Percentiles rank a stretch among this genome's conserved stretches.
phyloP scores from a whole-genome alignment of 2,888 invertebrate genomes.

The Tridacna gigas region DNA sequence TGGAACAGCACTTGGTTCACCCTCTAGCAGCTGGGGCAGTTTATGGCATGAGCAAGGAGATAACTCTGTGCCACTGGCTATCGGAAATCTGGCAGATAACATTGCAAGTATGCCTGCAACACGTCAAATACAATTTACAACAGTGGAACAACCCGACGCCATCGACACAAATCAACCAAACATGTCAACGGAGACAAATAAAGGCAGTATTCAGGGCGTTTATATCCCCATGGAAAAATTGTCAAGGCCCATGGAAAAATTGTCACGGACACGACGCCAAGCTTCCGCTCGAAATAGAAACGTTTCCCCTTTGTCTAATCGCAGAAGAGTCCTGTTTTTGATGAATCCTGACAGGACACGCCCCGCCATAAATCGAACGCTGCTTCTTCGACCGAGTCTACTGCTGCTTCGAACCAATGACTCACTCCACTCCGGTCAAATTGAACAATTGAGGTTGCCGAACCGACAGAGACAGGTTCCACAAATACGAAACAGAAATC shows the following conservation, averaged over 20 bases:
- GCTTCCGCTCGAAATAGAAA: background rate
- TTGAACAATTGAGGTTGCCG: background rate
- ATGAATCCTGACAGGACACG: background rate
- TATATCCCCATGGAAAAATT: constrained; percentile 22
- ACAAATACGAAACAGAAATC: background rate
- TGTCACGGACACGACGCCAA: constrained; percentile 4
- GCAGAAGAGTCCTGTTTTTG: constrained; percentile 15
- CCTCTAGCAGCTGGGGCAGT: background rate
- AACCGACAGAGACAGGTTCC: constrained; percentile 11
- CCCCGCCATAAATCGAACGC: background rate
- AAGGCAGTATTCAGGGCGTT: background rate
- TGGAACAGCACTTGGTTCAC: background rate
- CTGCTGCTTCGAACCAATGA: constrained; percentile 7
- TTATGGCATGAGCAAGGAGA: background rate
- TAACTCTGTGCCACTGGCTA: background rate
- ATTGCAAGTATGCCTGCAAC: background rate
- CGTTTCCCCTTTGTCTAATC: background rate
- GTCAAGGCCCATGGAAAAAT: constrained; percentile 5
- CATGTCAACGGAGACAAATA: background rate
- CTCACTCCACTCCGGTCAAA: background rate
- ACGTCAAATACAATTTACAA: background rate
- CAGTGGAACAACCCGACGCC: background rate
- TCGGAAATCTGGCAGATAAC: background rate
- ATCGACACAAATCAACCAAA: background rate
- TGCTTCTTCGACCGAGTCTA: constrained; percentile 2